Evolutionary conservation across 53 echinoderm and acorn worm genomes (phyloP).

Genomic region (Apostichopus leukothele): DNA sequence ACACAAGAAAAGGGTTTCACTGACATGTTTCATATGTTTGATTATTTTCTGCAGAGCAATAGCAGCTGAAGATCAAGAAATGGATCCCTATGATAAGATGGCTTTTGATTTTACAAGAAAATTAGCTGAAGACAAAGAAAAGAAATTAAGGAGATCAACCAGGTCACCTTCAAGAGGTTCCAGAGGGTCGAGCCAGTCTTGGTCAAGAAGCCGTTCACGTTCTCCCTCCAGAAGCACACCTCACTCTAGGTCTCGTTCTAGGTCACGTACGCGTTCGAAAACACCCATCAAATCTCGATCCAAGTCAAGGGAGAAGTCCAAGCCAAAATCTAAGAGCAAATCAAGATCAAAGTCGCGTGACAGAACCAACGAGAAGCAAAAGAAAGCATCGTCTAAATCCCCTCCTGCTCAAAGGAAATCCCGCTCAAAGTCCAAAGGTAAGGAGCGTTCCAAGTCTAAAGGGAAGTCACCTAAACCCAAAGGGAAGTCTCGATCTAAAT

Average conservation of each 20-base stretch:
- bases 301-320: constrained; percentile 28
- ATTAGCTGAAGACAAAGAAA: constrained; percentile 44
- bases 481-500: constrained; percentile 45
- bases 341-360: constrained; percentile 24
- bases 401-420: background rate
- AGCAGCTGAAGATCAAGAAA: constrained; percentile 49
- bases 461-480: constrained; percentile 29
- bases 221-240: constrained; percentile 64
- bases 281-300: constrained; percentile 26
- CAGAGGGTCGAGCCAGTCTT: constrained; percentile 51
- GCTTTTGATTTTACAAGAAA: constrained; percentile 41
- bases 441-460: constrained; percentile 16
- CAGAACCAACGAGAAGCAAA: background rate
- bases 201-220: constrained; percentile 64
- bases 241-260: constrained; percentile 53
- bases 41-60: constrained; percentile 27
- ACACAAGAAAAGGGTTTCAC: background rate
- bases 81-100: constrained; percentile 49
- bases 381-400: background rate
- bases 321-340: constrained; percentile 22
- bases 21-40: background rate
- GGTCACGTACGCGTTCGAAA: constrained; percentile 41
- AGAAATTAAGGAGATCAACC: constrained; percentile 1
- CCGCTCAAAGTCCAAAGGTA: constrained; percentile 36
- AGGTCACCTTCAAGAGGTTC: constrained; percentile 43